Evolutionary conservation across 2,888 invertebrate species (phyloP), one percentile per base, ranked within the genome.

Genomic region (Xiphydria camelus): DNA sequence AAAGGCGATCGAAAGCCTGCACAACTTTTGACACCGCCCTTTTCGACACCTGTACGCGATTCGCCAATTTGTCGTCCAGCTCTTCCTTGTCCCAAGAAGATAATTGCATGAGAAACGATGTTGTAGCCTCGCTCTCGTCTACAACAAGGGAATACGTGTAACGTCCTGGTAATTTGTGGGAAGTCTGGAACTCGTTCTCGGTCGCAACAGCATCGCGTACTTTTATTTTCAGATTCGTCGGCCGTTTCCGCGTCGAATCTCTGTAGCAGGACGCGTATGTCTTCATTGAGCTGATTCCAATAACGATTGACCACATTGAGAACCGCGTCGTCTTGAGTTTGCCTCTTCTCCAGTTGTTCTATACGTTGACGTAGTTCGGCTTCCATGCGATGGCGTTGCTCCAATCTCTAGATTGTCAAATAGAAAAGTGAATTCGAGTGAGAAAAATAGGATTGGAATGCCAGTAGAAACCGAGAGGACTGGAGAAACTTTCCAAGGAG

Each of bases 21-120:
- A 98, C 86, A 19, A 98, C 90, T 79, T 97, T 97, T 2, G 94
- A 95, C 15, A 98, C 95, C 4, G 96, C 97, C 48, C 97, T 80
- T 70, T 95, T 94, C 6, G 96, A 96, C 14, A 97, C 96, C 79
- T 94, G 95, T 4, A 97, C 97, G 19, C 97, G 80, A 77, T 96
- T 94, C 0, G 94, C 93, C 23, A 98, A 80, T 76, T 95, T 94
- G 57, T 96, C 95, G 66, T 98, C 97, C 42, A 98, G 78, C 72
- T 98, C 97, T 67, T 95, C 94, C 68, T 95, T 94, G 73, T 98
- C 97, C 96, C 97, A 97, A 0, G 95, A 95, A 1, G 96, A 95
- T 26, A 98, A 76, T 70, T 96, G 92, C 78, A 94, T 90, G 32
- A 98, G 82, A 76, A 98, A 98, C 4, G 94, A 94, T 5, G 94